Percentiles rank a stretch among this genome's conserved stretches.
Evolutionary conservation across 2,888 invertebrate species (phyloP).

Genomic region (Athetis lepigone): DNA sequence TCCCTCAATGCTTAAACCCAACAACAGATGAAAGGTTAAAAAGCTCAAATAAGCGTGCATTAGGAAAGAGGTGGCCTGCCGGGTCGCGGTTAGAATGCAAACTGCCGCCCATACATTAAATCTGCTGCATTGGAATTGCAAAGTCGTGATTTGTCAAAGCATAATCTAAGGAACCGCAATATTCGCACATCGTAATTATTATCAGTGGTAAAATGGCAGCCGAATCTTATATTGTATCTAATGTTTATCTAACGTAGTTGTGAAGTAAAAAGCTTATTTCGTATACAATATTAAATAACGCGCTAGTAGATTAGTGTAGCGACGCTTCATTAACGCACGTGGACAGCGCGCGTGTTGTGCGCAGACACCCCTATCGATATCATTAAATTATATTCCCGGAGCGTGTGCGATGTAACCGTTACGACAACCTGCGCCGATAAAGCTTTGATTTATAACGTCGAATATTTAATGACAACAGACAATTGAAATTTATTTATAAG

Average conservation of each 20-base stretch:
- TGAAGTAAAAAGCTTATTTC: background rate
- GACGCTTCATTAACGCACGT: slow-evolving; percentile 62
- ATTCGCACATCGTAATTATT: slow-evolving; percentile 91
- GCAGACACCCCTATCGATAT: slow-evolving; percentile 81
- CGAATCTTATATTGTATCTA: slow-evolving; percentile 75
- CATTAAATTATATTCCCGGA: slow-evolving; percentile 85
- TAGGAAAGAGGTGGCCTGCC: slow-evolving; percentile 90
- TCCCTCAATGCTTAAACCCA: slow-evolving; percentile 86
- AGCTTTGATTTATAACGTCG: slow-evolving; percentile 87
- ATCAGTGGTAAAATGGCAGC: slow-evolving; percentile 88
- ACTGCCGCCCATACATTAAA: slow-evolving; percentile 91
- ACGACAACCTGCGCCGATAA: slow-evolving; percentile 84
- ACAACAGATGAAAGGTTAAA: slow-evolving; percentile 89
- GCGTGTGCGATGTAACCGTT: slow-evolving; percentile 83
- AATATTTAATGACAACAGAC: slow-evolving; percentile 89
- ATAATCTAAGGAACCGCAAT: slow-evolving; percentile 90
- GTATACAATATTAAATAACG: slow-evolving; percentile 30
- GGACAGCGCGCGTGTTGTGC: slow-evolving; percentile 58
- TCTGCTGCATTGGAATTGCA: slow-evolving; percentile 90
- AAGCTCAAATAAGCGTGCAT: slow-evolving; percentile 91
- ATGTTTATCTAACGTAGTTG: slow-evolving; percentile 23
- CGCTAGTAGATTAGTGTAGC: slow-evolving; percentile 50
- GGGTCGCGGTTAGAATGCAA: slow-evolving; percentile 90
- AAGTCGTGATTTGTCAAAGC: slow-evolving; percentile 91
- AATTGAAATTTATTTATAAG: slow-evolving; percentile 89